These are phyloP conservation scores for Lagria hirta DNA, from an alignment of 2,888 invertebrate genomes.

Conservation along the genomic window DNA sequence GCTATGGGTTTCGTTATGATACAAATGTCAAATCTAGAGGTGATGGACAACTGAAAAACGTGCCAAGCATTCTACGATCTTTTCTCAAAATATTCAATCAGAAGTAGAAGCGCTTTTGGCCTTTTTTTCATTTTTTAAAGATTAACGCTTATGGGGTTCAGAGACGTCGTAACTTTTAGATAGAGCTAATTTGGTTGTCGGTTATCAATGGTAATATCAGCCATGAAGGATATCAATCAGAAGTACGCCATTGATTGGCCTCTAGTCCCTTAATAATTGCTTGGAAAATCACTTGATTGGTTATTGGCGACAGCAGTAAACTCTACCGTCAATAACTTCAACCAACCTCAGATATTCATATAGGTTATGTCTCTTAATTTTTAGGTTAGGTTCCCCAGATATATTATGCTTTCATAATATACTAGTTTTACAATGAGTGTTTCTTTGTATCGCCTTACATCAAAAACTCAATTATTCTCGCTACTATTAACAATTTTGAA, in stretches of 20 bases:
- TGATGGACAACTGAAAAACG: conserved; percentile 50
- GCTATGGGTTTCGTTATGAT: conserved; percentile 29
- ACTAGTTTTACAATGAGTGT: no score
- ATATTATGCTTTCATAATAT: no score
- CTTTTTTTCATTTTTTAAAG: conserved; percentile 1
- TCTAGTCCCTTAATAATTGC: conserved; percentile 50
- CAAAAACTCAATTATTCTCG: no score
- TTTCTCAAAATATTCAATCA: conserved; percentile 33
- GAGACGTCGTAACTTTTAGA: conserved; percentile 22
- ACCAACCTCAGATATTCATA: no score
- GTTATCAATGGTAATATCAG: no score
- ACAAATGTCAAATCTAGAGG: conserved; percentile 49
- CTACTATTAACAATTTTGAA: no score
- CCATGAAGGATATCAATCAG: conserved; percentile 46
- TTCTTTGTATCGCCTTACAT: no score
- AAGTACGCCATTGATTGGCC: conserved; percentile 47
- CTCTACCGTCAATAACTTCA: no score
- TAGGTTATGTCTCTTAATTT: no score
- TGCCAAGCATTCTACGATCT: conserved; percentile 39
- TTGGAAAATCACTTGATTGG: conserved; percentile 47
- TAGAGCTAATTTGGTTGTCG: no score
- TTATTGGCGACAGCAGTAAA: no score
- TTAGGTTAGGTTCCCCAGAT: no score
- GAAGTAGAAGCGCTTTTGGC: conserved; percentile 22
- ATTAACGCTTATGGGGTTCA: conserved; percentile 15